Base-by-base conservation (phyloP, 2,113 vertebrate species). In the Platanista minor region DNA sequence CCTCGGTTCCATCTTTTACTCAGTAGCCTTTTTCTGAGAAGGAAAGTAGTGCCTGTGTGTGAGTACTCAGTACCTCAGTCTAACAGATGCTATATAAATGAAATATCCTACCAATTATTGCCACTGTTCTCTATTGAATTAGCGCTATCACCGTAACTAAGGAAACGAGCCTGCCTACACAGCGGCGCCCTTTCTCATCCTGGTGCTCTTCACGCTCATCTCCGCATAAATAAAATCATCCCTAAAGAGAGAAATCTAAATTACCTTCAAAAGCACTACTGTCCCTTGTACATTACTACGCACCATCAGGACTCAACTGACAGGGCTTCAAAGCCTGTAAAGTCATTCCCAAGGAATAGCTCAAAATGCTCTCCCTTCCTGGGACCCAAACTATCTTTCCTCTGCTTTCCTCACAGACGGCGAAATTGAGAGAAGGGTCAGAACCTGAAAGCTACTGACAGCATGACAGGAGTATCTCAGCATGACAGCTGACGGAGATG, bases 401-500 rank as follows among this genome's bases (percentile, higher is more conserved):
- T 98, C 98, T 98, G 97, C 97, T 98, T 98, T 98, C 97, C 96
- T 96, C 96, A 97, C 96, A 92, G 96, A 97, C 84, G 97, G 98
- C 97, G 98, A 98, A 98, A 98, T 98, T 98, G 98, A 99, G 29
- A 98, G 98, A 98, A 98, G 96, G 98, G 99, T 99, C 98, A 97
- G 98, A 98, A 99, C 98, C 97, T 98, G 71, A 96, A 99, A 94
- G 98, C 98, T 98, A 98, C 90, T 98, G 98, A 98, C 98, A 98
- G 98, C 93, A 96, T 97, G 98, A 98, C 98, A 98, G 98, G 98
- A 98, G 71, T 95, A 98, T 98, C 98, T 98, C 98, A 98, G 98
- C 97, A 95, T 98, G 99, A 99, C 99, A 99, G 99, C 99, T 99
- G 99, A 99, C 99, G 99, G 98, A 99, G 98, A 98, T 61, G 96